Evolutionary conservation across 2,888 invertebrate species (phyloP).

Genomic region (Eurytoma californica): DNA sequence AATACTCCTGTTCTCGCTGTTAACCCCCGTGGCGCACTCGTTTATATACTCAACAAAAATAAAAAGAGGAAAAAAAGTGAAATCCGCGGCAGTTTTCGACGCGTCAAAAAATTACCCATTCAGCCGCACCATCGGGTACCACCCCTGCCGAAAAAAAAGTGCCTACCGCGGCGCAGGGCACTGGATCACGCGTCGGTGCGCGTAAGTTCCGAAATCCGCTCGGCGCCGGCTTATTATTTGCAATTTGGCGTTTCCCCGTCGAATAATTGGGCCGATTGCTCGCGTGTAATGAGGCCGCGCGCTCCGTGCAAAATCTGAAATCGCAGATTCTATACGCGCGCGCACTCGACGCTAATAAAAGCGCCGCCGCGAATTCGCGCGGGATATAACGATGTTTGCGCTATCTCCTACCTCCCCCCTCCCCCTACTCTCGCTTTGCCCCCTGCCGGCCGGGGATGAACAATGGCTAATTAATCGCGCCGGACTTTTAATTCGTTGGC

Average conservation of each 20-base stretch:
- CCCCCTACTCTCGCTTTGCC: too few relatives aligned
- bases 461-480: slow-evolving; percentile 50
- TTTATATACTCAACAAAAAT: too few relatives aligned
- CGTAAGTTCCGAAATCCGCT: not conserved
- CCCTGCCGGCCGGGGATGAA: slow-evolving; percentile 3
- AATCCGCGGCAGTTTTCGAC: too few relatives aligned
- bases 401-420: slow-evolving; percentile 9
- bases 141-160: too few relatives aligned
- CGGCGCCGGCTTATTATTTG: slow-evolving; percentile 39
- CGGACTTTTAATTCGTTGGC: slow-evolving; percentile 24
- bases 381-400: slow-evolving; percentile 49
- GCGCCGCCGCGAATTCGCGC: not conserved
- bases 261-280: slow-evolving; percentile 42
- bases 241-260: slow-evolving; percentile 32
- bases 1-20: too few relatives aligned
- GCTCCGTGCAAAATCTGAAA: not conserved
- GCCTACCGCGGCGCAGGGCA: too few relatives aligned
- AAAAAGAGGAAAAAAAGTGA: too few relatives aligned
- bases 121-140: too few relatives aligned
- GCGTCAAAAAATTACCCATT: too few relatives aligned
- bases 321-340: not conserved
- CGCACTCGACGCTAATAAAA: not conserved
- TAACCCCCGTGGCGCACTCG: too few relatives aligned
- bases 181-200: not conserved
- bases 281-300: not conserved